A percentile compares a stretch with the other conserved stretches of the same genome.
Conservation (phyloP, 2,113 vertebrate genomes). For the Cyphomyrus discorhynchus region DNA sequence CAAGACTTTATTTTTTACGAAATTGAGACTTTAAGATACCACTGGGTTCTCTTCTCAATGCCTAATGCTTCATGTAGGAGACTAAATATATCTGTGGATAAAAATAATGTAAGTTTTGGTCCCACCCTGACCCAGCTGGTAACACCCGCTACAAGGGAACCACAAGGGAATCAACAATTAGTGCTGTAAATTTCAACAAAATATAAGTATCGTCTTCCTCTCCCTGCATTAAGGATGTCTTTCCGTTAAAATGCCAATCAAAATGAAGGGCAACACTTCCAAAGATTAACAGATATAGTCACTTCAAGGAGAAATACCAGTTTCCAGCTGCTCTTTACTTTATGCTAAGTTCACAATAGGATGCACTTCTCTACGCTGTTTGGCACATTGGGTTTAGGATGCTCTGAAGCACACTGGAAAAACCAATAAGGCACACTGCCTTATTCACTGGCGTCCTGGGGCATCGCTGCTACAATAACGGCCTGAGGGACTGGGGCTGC, state of each 20-base stretch:
- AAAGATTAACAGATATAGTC: slow-evolving; percentile 11
- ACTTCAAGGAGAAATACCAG: slow-evolving; percentile 5
- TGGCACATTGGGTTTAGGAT: slow-evolving; percentile 28
- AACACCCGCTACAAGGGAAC: slow-evolving; percentile 21
- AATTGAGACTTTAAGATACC: slow-evolving; percentile 5
- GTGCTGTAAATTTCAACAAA: slow-evolving; percentile 20
- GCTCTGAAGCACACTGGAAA: slow-evolving; percentile 26
- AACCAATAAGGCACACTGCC: slow-evolving; percentile 12
- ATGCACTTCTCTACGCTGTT: slow-evolving; percentile 7
- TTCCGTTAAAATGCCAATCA: neutral
- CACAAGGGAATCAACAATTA: slow-evolving; percentile 30
- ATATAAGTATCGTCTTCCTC: slow-evolving; percentile 23
- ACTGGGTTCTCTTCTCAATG: neutral
- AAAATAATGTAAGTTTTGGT: slow-evolving; percentile 52
- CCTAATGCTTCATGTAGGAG: slow-evolving; percentile 12
- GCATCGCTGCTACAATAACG: slow-evolving; percentile 70
- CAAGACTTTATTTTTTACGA: slow-evolving; percentile 9
- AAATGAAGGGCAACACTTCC: neutral
- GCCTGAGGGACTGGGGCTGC: slow-evolving; percentile 58
- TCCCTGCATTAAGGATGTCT: neutral
- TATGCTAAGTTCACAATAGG: slow-evolving; percentile 10
- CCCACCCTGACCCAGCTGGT: slow-evolving; percentile 46
- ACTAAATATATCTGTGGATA: slow-evolving; percentile 31
- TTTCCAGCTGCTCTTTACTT: slow-evolving; percentile 16
- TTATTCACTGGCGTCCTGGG: slow-evolving; percentile 44